Evolutionary conservation across 2,797 vertebrate species (phyloP).

Genomic region (Rousettus madagascariensis): DNA sequence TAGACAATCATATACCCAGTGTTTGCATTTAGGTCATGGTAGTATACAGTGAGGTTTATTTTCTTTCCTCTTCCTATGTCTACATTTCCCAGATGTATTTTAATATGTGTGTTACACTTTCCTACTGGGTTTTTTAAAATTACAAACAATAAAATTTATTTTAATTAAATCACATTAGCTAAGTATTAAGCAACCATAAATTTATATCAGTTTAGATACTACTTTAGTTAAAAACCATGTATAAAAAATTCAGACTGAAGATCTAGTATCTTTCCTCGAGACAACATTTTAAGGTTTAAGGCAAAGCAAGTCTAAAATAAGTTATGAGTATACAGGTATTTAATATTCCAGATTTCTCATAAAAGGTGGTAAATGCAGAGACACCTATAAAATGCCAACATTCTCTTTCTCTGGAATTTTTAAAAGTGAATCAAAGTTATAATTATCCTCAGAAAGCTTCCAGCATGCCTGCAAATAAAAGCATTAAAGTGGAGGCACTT

Average conservation of each 20-base stretch:
- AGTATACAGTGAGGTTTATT: neutral
- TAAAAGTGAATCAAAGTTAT: neutral
- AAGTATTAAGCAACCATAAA: neutral
- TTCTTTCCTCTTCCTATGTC: slow-evolving; percentile 32
- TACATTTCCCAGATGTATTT: neutral
- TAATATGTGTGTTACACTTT: neutral
- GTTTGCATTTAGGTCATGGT: neutral
- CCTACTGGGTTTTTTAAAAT: neutral
- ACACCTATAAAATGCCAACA: neutral
- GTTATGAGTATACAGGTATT: neutral
- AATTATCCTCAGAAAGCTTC: neutral
- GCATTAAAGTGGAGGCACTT: neutral
- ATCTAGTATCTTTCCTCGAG: neutral
- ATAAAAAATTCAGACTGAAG: slow-evolving; percentile 9
- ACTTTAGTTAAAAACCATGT: slow-evolving; percentile 19
- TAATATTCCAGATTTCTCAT: slow-evolving; percentile 13
- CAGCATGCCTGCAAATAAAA: neutral
- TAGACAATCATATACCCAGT: neutral
- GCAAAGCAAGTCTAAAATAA: slow-evolving; percentile 36
- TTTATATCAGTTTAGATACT: neutral
- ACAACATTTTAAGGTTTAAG: slow-evolving; percentile 14
- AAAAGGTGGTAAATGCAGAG: neutral
- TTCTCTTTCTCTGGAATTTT: slow-evolving; percentile 27
- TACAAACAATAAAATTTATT: slow-evolving; percentile 6
- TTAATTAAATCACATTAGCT: slow-evolving; percentile 6